phyloP scores from a whole-genome alignment of 2,113 vertebrate genomes.

The Murina feae region DNA sequence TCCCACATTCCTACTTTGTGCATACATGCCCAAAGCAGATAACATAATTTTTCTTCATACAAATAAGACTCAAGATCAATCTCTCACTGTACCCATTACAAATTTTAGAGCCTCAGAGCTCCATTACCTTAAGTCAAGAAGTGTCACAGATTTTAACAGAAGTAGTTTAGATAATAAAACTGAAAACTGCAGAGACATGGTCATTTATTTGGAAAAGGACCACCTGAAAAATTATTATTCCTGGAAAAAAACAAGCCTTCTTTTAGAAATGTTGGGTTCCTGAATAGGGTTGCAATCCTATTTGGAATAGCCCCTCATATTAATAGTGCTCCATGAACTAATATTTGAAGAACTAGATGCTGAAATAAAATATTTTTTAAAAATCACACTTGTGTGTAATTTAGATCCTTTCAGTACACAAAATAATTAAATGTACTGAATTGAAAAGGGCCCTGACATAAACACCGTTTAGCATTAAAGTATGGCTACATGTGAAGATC shows the following conservation, averaged over 20 bases:
- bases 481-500: background rate
- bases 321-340: background rate
- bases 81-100: background rate
- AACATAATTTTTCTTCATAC: background rate
- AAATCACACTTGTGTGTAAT: background rate
- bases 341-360: background rate
- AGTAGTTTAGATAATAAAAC: background rate
- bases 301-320: background rate
- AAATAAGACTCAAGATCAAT: background rate
- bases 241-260: background rate
- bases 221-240: background rate
- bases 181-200: background rate
- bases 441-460: background rate
- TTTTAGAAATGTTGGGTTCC: background rate
- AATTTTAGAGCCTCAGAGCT: background rate
- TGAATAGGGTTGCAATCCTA: background rate
- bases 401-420: background rate
- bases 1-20: background rate
- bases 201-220: background rate
- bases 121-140: background rate
- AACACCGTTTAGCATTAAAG: background rate
- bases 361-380: background rate
- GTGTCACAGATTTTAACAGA: background rate
- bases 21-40: background rate
- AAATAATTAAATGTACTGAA: background rate